Conservation (phyloP, 1,140 invertebrate species). For the Parapsyche elsis region DNA sequence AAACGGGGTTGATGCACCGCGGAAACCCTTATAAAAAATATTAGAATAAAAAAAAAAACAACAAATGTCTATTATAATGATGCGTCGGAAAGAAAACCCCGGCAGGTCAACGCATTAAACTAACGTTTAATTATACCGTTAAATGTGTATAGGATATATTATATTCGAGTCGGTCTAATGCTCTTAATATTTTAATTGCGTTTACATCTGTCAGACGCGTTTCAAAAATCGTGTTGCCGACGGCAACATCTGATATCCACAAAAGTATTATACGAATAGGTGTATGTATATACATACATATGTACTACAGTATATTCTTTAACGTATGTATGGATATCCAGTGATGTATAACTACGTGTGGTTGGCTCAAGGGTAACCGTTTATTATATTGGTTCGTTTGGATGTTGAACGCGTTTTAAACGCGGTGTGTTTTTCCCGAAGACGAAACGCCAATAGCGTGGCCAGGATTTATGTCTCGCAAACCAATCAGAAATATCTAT, state of each 20-base stretch:
- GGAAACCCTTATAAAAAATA: not conserved
- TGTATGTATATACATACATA: not conserved
- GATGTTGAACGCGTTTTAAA: conserved; percentile 34
- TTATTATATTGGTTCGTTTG: conserved; percentile 23
- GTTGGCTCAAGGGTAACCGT: conserved; percentile 31
- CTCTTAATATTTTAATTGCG: conserved; percentile 50
- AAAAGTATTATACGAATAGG: not conserved
- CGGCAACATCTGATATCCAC: conserved; percentile 41
- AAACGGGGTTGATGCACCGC: too few relatives aligned
- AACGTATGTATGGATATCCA: not conserved
- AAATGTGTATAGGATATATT: conserved; percentile 21
- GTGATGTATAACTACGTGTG: not conserved
- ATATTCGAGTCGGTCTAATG: conserved; percentile 25
- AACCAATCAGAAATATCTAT: conserved; percentile 43
- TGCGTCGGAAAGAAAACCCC: conserved; percentile 40
- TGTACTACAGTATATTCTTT: not conserved
- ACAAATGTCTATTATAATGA: conserved; percentile 10
- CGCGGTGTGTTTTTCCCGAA: not conserved
- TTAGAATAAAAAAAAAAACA: not conserved
- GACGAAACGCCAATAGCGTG: conserved; percentile 41
- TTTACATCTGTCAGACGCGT: conserved; percentile 48
- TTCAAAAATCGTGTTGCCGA: conserved; percentile 44
- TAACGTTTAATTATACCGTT: conserved; percentile 50
- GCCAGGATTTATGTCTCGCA: conserved; percentile 28
- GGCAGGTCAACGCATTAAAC: conserved; percentile 38